Conservation (phyloP, 2,888 invertebrate species). For the Fragum sueziense region DNA sequence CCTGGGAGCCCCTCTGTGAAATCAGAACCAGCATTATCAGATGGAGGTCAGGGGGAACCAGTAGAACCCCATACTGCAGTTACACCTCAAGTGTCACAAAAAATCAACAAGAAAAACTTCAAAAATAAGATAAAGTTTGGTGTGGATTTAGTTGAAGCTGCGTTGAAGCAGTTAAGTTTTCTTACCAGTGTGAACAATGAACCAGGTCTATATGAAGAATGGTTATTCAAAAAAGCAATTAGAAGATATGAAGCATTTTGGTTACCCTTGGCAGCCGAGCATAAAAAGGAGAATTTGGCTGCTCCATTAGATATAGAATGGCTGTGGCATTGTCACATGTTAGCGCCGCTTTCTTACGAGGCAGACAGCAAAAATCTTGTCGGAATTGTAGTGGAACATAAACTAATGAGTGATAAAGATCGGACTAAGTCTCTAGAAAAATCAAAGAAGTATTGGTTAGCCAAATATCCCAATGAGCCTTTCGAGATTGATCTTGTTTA, state of each 20-base stretch:
- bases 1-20: constrained; percentile 39
- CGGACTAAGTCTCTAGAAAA: constrained; percentile 73
- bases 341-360: constrained; percentile 79
- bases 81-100: constrained; percentile 59
- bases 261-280: constrained; percentile 82
- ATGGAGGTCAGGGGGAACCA: constrained; percentile 24
- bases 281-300: constrained; percentile 77
- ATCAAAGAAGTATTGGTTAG: constrained; percentile 73
- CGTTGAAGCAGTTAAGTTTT: constrained; percentile 71
- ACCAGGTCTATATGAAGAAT: constrained; percentile 74
- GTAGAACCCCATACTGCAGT: constrained; percentile 29
- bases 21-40: constrained; percentile 40
- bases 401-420: constrained; percentile 76
- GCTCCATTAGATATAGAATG: constrained; percentile 84
- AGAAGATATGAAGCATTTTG: constrained; percentile 83
- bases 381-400: constrained; percentile 81
- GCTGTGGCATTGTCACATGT: constrained; percentile 83
- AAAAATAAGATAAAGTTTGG: constrained; percentile 64
- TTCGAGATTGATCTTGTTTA: constrained; percentile 72
- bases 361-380: constrained; percentile 75
- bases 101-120: constrained; percentile 61
- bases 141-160: constrained; percentile 60
- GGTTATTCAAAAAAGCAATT: constrained; percentile 82
- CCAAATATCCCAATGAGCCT: constrained; percentile 75
- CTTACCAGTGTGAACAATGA: constrained; percentile 71